Percentiles rank a stretch among this genome's conserved stretches.
These are phyloP conservation scores for Bothrops jararaca DNA, from an alignment of 2,113 vertebrate species.

Conservation along the genomic window DNA sequence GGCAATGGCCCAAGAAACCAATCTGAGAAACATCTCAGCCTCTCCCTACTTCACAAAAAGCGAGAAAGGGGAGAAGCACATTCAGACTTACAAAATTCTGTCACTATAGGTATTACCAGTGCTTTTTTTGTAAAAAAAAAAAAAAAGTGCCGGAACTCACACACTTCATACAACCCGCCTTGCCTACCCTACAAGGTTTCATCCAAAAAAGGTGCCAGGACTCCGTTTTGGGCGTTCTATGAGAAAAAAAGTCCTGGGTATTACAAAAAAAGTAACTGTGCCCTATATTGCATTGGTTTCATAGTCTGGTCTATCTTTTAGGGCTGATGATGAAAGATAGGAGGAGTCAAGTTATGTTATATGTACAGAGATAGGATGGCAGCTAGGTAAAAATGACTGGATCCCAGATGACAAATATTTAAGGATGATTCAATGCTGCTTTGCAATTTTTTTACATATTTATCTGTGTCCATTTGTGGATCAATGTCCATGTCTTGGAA, in stretches of 20 bases:
- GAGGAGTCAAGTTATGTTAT: neutral
- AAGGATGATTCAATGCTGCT: neutral
- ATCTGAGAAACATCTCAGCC: neutral
- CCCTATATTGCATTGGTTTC: neutral
- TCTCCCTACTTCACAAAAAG: neutral
- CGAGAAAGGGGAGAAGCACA: neutral
- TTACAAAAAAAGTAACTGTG: neutral
- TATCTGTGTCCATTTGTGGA: neutral
- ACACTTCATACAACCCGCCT: too few species aligned
- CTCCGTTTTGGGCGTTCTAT: too few species aligned
- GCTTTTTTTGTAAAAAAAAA: too few species aligned
- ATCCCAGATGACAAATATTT: neutral
- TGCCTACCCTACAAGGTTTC: too few species aligned
- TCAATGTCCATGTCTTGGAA: neutral
- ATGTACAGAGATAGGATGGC: neutral
- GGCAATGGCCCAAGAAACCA: neutral
- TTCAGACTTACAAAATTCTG: neutral
- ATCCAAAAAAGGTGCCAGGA: too few species aligned
- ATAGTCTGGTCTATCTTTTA: neutral
- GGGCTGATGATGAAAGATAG: neutral
- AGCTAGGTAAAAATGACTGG: neutral
- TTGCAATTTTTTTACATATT: neutral
- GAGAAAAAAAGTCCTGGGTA: too few species aligned
- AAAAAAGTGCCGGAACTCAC: too few species aligned
- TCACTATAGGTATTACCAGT: neutral